These are phyloP conservation scores for Syncerus caffer DNA, from an alignment of 2,797 vertebrate genomes.

Conservation along the genomic window DNA sequence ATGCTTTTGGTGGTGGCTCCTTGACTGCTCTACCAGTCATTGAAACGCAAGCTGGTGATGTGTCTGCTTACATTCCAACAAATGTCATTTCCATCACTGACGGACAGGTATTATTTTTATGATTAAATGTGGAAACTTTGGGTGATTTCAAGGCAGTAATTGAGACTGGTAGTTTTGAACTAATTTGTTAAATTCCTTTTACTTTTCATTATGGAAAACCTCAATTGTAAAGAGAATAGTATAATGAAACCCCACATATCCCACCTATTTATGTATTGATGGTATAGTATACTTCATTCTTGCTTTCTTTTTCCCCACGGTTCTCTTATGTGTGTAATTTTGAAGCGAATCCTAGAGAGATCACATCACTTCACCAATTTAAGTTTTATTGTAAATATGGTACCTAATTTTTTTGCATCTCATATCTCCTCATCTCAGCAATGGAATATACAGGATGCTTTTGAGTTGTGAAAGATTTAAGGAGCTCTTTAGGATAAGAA, in stretches of 20 bases:
- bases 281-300: not conserved
- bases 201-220: not conserved
- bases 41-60: constrained; percentile 98
- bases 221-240: not conserved
- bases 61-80: constrained; percentile 99
- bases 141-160: not conserved
- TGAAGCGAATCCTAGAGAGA: not conserved
- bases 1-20: constrained; percentile 96
- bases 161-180: not conserved
- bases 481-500: not conserved
- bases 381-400: not conserved
- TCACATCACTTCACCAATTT: not conserved
- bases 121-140: not conserved
- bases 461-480: not conserved
- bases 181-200: not conserved
- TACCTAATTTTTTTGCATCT: not conserved
- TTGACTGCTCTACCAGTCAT: constrained; percentile 97
- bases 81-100: constrained; percentile 99
- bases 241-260: not conserved
- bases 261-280: not conserved
- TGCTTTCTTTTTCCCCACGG: not conserved
- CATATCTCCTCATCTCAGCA: not conserved
- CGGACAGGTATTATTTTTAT: constrained; percentile 89
- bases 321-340: not conserved
- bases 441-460: not conserved